These are phyloP conservation scores for Ganaspis sp. DNA, from an alignment of 1,140 invertebrate species.

Conservation along the genomic window DNA sequence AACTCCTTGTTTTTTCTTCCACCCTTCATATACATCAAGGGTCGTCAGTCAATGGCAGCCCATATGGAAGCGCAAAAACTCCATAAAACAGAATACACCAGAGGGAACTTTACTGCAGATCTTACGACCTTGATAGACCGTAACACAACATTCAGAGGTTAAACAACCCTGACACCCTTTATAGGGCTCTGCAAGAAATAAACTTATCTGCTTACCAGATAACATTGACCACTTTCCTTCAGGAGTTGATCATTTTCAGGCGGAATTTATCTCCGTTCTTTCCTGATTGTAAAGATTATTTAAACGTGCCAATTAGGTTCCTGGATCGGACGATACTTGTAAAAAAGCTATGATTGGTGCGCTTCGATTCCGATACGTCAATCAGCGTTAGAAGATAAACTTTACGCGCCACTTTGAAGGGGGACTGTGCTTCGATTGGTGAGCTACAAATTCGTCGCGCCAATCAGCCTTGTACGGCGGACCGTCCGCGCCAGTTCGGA, in stretches of 20 bases:
- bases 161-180: conserved; percentile 15
- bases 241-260: neutral
- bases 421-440: too few species aligned
- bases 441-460: too few species aligned
- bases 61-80: conserved; percentile 12
- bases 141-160: neutral
- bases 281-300: too few species aligned
- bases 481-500: too few species aligned
- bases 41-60: conserved; percentile 20
- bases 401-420: too few species aligned
- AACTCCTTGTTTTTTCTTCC: conserved; percentile 6
- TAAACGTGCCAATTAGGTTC: too few species aligned
- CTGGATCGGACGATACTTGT: too few species aligned
- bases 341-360: too few species aligned
- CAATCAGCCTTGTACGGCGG: too few species aligned
- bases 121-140: conserved; percentile 15
- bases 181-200: neutral
- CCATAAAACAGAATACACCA: conserved; percentile 2
- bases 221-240: neutral
- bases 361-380: too few species aligned
- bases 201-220: neutral
- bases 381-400: too few species aligned
- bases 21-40: neutral
- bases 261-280: too few species aligned
- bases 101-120: conserved; percentile 18